phyloP scores from a whole-genome alignment of 2,888 invertebrate species.

The Alsophila aescularia region DNA sequence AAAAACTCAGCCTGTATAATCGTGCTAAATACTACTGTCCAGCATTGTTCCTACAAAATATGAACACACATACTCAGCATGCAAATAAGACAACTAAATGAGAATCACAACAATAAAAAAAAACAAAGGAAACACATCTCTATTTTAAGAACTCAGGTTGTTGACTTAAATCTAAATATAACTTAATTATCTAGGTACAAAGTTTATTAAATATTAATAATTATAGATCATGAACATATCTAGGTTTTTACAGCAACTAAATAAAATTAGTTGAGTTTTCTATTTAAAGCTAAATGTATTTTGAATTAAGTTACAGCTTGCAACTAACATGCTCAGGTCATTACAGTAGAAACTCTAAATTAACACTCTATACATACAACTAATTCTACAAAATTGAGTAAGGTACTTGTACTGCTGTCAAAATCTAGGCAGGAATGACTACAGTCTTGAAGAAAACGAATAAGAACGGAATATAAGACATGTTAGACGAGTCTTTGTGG shows the following conservation, averaged over 20 bases:
- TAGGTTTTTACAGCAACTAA: background rate
- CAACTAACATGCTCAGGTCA: slow-evolving; percentile 1
- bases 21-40: background rate
- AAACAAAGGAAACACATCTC: slow-evolving; percentile 1
- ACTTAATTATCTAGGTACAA: background rate
- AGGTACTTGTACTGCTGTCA: too few species aligned
- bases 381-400: background rate
- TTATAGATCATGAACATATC: background rate
- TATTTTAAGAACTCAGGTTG: slow-evolving; percentile 17
- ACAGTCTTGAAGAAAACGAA: too few species aligned
- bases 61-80: slow-evolving; percentile 1
- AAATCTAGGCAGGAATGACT: too few species aligned
- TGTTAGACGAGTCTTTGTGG: too few species aligned
- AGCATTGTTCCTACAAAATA: slow-evolving; percentile 1
- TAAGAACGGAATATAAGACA: too few species aligned
- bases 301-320: background rate
- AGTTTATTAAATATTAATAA: background rate
- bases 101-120: background rate
- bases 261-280: background rate
- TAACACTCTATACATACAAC: background rate
- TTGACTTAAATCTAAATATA: slow-evolving; percentile 5
- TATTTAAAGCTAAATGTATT: background rate
- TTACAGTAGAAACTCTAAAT: background rate
- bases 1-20: background rate
- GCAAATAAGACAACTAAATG: slow-evolving; percentile 7